These are phyloP conservation scores for Ranitomeya variabilis DNA, from an alignment of 2,113 vertebrate genomes.

Conservation along the genomic window DNA sequence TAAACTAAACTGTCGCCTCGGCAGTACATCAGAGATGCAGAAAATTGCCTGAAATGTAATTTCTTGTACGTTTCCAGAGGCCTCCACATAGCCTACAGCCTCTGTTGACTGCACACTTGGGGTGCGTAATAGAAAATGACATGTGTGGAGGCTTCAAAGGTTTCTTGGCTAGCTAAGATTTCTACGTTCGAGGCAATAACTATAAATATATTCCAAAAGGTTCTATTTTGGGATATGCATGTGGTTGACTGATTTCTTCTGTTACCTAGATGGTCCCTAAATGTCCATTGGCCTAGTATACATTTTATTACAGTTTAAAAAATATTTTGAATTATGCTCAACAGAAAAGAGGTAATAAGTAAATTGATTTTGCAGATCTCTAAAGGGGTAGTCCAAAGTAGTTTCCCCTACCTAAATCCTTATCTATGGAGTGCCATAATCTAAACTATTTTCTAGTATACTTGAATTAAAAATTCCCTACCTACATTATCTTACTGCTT, in stretches of 20 bases:
- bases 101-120: constrained; percentile 1
- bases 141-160: constrained; percentile 13
- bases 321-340: no score
- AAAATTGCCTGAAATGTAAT: constrained; percentile 30
- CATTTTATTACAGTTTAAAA: not conserved
- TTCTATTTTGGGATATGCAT: not conserved
- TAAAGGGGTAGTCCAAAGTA: no score
- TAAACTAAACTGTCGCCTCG: constrained; percentile 22
- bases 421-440: no score
- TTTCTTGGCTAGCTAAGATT: constrained; percentile 1
- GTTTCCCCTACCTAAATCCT: no score
- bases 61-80: constrained; percentile 9
- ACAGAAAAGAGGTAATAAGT: no score
- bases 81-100: constrained; percentile 16
- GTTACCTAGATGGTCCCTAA: not conserved
- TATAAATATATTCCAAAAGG: not conserved
- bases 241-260: not conserved
- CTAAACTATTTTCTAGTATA: no score
- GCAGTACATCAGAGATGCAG: constrained; percentile 29
- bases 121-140: constrained; percentile 21
- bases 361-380: no score
- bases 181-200: not conserved
- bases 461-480: no score
- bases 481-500: no score
- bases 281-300: not conserved